Percentiles rank a stretch among this genome's conserved stretches.
Evolutionary conservation across 2,797 vertebrate species (phyloP).

Genomic region (Peromyscus eremicus): DNA sequence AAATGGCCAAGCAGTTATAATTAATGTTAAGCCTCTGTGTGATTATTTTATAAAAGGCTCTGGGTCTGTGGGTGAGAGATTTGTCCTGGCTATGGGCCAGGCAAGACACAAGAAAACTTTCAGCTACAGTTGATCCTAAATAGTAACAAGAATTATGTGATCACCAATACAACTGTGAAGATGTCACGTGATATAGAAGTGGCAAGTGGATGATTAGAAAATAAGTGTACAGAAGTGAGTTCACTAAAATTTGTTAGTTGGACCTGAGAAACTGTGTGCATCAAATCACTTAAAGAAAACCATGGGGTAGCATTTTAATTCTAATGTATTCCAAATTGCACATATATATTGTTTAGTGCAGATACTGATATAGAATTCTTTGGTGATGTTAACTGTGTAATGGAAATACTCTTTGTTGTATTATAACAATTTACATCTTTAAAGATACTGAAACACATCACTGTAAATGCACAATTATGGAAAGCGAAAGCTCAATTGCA

Average conservation of each 20-base stretch:
- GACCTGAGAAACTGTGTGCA: conserved; percentile 39
- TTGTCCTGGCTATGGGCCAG: no score
- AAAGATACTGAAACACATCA: no score
- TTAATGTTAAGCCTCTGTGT: no score
- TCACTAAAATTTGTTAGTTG: conserved; percentile 47
- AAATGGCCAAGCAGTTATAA: no score
- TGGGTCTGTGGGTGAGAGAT: no score
- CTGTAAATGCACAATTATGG: neutral
- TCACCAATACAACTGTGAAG: conserved; percentile 40
- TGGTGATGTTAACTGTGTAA: no score
- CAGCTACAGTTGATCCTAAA: neutral
- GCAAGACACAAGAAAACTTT: no score
- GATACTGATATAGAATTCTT: no score
- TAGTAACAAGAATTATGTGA: neutral
- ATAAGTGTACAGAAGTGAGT: conserved; percentile 43
- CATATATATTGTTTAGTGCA: no score
- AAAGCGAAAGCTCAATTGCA: neutral
- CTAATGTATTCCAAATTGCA: no score
- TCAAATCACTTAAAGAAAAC: conserved; percentile 57
- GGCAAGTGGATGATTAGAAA: conserved; percentile 44
- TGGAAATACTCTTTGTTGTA: neutral
- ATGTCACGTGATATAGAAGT: neutral
- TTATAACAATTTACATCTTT: conserved; percentile 33
- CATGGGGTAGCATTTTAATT: neutral
- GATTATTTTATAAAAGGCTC: no score